Evolutionary conservation across 2,113 vertebrate species (phyloP), one percentile per base, ranked within the genome.

Genomic region (Puffinus mauretanicus): DNA sequence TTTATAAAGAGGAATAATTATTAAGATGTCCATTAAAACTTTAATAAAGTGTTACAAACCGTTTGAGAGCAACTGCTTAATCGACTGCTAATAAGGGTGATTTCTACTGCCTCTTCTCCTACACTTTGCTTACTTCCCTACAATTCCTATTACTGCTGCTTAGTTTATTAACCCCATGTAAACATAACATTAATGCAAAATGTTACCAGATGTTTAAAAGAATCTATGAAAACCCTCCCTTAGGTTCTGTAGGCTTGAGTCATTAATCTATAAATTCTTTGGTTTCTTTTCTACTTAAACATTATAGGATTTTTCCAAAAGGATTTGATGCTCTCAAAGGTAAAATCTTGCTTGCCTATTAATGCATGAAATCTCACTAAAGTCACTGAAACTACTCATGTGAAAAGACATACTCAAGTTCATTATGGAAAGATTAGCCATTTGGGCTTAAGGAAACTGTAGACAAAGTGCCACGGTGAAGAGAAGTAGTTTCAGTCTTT

Each of bases 191-290:
- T 95, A 94, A 95, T 82, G 93, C 75, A 93, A 95, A 97, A 92
- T 85, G 86, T 80, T 97, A 96, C 91, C 92, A 93, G 95, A 97
- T 97, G 96, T 95, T 96, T 87, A 54, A 95, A 92, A 91, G 66
- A 86, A 90, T 86, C 91, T 66, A 91, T 73, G 78, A 95, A 94
- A 96, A 93, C 18, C 47, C 10, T 85, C 96, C 82, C 86, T 88
- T 55, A 95, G 84, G 91, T 93, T 97, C 70, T 69, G 47, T 54
- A 89, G 52, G 29, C 82, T 95, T 77, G 52, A 85, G 71, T 93
- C 86, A 85, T 94, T 93, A 85, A 85, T 87, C 84, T 93, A 93
- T 87, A 91, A 93, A 89, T 91, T 91, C 87, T 94, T 95, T 70
- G 62, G 57, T 91, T 94, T 92, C 91, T 87, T 95, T 93, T 82